Evolutionary conservation across 2,888 invertebrate genomes (phyloP).

Genomic region (Drosophila atripex): DNA sequence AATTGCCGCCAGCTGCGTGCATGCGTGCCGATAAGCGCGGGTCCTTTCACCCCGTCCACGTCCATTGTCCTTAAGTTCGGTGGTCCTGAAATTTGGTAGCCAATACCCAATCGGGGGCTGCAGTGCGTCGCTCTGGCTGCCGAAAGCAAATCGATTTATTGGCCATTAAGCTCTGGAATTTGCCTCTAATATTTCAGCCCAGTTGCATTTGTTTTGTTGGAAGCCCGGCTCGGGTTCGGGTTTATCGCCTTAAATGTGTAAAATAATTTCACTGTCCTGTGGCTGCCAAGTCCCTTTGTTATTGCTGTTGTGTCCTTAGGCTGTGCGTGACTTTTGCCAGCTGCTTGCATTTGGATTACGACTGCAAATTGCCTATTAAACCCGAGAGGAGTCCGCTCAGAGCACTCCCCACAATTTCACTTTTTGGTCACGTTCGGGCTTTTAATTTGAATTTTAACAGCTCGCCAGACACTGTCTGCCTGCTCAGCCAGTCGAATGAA

Average conservation of each 20-base stretch:
- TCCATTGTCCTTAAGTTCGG: constrained; percentile 2
- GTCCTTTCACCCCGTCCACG: constrained; percentile 19
- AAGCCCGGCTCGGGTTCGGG: background rate
- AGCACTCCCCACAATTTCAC: constrained; percentile 23
- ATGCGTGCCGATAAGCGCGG: constrained; percentile 71
- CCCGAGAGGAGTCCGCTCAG: constrained; percentile 21
- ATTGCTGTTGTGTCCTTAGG: constrained; percentile 26
- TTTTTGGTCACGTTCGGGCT: constrained; percentile 49
- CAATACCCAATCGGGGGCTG: constrained; percentile 21
- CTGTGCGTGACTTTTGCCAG: constrained; percentile 42
- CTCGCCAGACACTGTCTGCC: constrained; percentile 34
- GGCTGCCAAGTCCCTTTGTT: constrained; percentile 9
- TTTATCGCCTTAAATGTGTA: constrained; percentile 56
- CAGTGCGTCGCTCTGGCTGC: constrained; percentile 40
- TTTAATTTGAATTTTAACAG: constrained; percentile 59
- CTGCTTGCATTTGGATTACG: constrained; percentile 57
- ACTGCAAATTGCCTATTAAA: constrained; percentile 69
- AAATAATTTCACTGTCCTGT: constrained; percentile 69
- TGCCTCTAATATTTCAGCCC: constrained; percentile 62
- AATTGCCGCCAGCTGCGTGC: constrained; percentile 75
- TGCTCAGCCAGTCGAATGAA: constrained; percentile 27
- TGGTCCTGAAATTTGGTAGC: constrained; percentile 7
- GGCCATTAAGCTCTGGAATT: constrained; percentile 68
- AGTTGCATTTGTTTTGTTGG: constrained; percentile 63
- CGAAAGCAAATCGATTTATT: constrained; percentile 73